Evolutionary conservation across 2,113 vertebrate genomes (phyloP).

Genomic region (Malurus elegans): DNA sequence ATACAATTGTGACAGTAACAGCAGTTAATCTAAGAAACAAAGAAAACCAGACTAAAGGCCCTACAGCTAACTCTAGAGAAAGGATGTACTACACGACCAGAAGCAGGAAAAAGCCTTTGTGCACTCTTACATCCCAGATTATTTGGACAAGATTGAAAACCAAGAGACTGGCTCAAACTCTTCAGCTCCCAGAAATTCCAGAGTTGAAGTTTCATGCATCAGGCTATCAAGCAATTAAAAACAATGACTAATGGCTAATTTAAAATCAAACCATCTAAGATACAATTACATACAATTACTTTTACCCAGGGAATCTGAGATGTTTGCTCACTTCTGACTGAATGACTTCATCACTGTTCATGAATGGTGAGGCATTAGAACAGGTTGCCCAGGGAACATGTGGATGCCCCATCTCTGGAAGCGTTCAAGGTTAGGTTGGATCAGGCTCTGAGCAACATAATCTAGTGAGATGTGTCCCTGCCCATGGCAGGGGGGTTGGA

Average conservation of each 20-base stretch:
- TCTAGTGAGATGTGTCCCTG: neutral
- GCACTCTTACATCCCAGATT: neutral
- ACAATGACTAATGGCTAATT: neutral
- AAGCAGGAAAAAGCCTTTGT: neutral
- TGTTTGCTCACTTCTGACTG: neutral
- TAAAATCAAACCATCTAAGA: neutral
- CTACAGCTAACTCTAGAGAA: neutral
- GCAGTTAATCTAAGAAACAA: neutral
- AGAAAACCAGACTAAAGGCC: neutral
- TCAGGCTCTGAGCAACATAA: neutral
- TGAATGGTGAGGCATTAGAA: neutral
- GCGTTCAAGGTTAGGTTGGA: neutral
- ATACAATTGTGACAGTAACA: neutral
- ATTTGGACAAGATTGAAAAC: neutral
- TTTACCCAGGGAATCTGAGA: neutral
- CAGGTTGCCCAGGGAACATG: neutral
- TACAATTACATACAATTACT: neutral
- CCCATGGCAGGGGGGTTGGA: neutral
- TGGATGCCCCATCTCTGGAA: neutral
- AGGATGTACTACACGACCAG: neutral
- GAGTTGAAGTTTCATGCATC: neutral
- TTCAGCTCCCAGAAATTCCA: neutral
- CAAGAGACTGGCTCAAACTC: neutral
- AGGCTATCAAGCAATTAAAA: neutral
- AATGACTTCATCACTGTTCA: neutral